Percentiles rank a stretch among this genome's conserved stretches.
phyloP scores from a whole-genome alignment of 2,113 vertebrate genomes.

The Paralichthys olivaceus region DNA sequence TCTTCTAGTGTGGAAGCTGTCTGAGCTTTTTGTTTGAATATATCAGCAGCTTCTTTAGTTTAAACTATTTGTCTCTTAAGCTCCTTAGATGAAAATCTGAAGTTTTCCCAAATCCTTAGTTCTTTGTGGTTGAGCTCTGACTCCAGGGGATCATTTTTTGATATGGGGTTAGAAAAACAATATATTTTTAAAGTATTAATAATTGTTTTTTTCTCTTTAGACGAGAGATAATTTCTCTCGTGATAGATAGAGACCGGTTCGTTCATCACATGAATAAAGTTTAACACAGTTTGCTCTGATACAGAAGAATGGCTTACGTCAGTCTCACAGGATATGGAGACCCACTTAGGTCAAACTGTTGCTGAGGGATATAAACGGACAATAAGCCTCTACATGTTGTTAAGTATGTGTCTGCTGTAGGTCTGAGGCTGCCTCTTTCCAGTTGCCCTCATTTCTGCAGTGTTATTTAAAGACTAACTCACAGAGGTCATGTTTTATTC shows the following conservation, averaged over 20 bases:
- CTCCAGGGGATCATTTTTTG: too few relatives aligned
- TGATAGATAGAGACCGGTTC: not conserved
- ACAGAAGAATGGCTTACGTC: not conserved
- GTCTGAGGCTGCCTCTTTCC: not conserved
- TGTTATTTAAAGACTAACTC: not conserved
- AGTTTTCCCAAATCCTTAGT: too few relatives aligned
- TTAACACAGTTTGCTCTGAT: constrained; percentile 3
- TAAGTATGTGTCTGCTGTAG: not conserved
- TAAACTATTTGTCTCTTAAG: not conserved
- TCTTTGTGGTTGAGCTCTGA: too few relatives aligned
- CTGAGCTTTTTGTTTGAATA: not conserved
- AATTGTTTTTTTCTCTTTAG: not conserved
- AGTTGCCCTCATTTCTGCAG: not conserved
- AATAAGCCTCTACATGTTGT: constrained; percentile 6
- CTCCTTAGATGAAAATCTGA: not conserved
- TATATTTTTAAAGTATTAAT: not conserved
- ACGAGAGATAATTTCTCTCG: too few relatives aligned
- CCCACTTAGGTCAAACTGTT: constrained; percentile 16
- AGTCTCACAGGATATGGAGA: constrained; percentile 27
- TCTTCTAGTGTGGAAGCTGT: constrained; percentile 42
- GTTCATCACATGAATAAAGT: constrained; percentile 4
- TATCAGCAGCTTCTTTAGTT: not conserved
- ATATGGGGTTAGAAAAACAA: not conserved
- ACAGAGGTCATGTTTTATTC: constrained; percentile 4
- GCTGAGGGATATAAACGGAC: constrained; percentile 6